Conservation (phyloP, 1,140 invertebrate genomes). For the Trichoplusia ni region DNA sequence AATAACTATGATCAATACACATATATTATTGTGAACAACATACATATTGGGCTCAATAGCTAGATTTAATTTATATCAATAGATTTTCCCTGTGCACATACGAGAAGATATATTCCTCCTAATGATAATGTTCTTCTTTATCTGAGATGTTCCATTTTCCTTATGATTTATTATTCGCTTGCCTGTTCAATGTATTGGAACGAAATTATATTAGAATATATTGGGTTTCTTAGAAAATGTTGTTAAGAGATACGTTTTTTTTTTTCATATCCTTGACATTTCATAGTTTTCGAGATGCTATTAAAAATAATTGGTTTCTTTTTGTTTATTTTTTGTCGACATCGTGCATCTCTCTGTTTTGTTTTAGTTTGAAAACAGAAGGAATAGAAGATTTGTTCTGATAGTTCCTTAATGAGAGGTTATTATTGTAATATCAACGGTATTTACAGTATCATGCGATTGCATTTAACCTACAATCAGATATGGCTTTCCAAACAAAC, state of each 20-base stretch:
- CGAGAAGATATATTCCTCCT: too few species aligned
- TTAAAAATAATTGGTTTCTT: not conserved
- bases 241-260: too few species aligned
- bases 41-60: too few species aligned
- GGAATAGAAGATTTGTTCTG: not conserved
- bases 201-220: not conserved
- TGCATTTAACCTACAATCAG: not conserved
- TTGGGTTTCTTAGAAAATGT: too few species aligned
- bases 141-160: not conserved
- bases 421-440: not conserved
- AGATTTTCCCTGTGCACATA: too few species aligned
- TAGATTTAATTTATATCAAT: too few species aligned
- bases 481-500: not conserved
- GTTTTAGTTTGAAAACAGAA: too few species aligned
- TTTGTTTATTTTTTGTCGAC: too few species aligned
- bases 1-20: too few species aligned
- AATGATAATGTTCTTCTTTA: too few species aligned
- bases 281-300: conserved; percentile 6
- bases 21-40: too few species aligned
- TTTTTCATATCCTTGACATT: conserved; percentile 2
- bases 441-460: not conserved
- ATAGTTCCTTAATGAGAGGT: not conserved
- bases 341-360: too few species aligned
- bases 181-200: not conserved
- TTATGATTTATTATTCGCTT: not conserved